Conservation (phyloP, 1,140 invertebrate species). For the Ostrea denselamellosa region DNA sequence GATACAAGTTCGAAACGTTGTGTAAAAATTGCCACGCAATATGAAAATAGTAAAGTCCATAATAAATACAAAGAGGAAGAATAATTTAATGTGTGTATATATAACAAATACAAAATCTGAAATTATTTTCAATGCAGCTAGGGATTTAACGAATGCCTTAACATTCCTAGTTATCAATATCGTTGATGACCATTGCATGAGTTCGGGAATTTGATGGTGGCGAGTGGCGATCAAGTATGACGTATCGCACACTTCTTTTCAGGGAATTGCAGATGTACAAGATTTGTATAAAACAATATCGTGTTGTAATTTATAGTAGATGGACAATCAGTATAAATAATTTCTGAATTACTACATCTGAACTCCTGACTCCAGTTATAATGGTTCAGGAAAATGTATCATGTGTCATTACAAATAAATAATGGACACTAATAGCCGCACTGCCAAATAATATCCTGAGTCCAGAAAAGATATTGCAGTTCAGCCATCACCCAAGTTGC, state of each 20-base stretch:
- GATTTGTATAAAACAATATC: slow-evolving; percentile 29
- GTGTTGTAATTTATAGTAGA: slow-evolving; percentile 30
- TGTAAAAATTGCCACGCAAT: too few species aligned
- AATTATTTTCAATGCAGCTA: too few species aligned
- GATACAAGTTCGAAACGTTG: too few species aligned
- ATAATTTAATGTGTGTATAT: too few species aligned
- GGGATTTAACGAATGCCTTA: too few species aligned
- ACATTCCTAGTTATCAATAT: too few species aligned
- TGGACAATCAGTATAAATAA: slow-evolving; percentile 35
- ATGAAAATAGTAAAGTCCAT: too few species aligned
- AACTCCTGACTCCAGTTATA: slow-evolving; percentile 21
- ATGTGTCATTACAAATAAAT: slow-evolving; percentile 39
- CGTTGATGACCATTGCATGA: too few species aligned
- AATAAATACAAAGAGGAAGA: too few species aligned
- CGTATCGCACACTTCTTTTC: neutral
- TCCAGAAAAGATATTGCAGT: slow-evolving; percentile 27
- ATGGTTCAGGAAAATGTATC: slow-evolving; percentile 37
- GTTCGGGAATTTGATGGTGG: neutral
- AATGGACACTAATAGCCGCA: slow-evolving; percentile 26
- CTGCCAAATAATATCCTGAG: slow-evolving; percentile 37
- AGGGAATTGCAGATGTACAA: neutral
- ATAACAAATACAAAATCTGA: too few species aligned
- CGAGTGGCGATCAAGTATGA: neutral
- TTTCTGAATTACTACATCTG: slow-evolving; percentile 23
- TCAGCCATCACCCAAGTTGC: neutral